Conservation (phyloP, 2,888 invertebrate species). For the Bombyx huttoni region DNA sequence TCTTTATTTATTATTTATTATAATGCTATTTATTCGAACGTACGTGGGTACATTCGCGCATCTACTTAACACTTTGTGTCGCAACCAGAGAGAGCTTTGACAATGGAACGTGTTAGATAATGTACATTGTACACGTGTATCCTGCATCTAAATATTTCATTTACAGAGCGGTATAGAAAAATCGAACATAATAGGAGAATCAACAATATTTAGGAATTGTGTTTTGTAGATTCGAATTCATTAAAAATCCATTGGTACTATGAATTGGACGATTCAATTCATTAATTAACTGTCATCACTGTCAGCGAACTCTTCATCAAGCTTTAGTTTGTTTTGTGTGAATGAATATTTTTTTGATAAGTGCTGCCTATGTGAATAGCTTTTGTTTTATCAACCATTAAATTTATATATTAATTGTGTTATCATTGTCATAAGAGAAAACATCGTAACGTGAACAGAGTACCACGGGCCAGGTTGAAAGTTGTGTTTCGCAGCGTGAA, state of each 20-base stretch:
- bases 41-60: slow-evolving; percentile 11
- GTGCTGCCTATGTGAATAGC: no score
- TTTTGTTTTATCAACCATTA: no score
- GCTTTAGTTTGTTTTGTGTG: no score
- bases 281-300: no score
- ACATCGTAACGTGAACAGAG: neutral
- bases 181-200: neutral
- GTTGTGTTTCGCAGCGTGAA: neutral
- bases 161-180: neutral
- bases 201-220: neutral
- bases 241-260: neutral
- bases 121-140: slow-evolving; percentile 1
- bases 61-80: slow-evolving; percentile 25
- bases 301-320: no score
- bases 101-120: slow-evolving; percentile 20
- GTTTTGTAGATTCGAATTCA: no score
- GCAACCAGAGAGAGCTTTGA: slow-evolving; percentile 33
- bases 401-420: neutral
- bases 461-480: neutral
- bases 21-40: neutral
- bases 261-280: neutral
- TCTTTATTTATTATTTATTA: neutral
- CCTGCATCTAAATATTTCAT: neutral
- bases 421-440: neutral
- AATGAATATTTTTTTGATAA: no score